phyloP scores from a whole-genome alignment of 2,888 invertebrate species.

The Macrosiphum euphorbiae region DNA sequence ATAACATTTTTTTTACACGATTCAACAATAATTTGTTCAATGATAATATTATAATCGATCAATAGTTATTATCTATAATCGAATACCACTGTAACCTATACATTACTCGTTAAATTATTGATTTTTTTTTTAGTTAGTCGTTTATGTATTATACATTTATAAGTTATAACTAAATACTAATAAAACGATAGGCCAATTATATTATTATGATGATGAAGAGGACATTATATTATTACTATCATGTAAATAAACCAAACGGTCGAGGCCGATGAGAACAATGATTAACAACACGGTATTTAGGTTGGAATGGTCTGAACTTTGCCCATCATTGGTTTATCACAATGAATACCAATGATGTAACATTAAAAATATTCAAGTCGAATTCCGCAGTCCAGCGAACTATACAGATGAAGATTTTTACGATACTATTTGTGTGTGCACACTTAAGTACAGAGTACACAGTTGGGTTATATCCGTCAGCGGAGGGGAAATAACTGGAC shows the following conservation, averaged over 20 bases:
- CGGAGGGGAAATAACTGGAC: no score
- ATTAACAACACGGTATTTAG: background rate
- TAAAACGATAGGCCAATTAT: background rate
- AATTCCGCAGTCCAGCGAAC: background rate
- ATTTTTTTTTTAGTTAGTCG: background rate
- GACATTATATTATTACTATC: background rate
- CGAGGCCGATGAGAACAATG: background rate
- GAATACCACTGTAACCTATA: background rate
- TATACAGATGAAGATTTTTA: background rate
- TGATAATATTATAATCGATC: background rate
- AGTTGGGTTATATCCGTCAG: background rate
- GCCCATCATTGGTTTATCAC: slow-evolving; percentile 35
- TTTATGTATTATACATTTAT: background rate
- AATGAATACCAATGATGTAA: slow-evolving; percentile 7
- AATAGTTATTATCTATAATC: background rate
- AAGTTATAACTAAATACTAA: no score
- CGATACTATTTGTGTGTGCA: background rate
- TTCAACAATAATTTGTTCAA: background rate
- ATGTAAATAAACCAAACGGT: background rate
- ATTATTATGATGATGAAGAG: background rate
- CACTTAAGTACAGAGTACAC: background rate
- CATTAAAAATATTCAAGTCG: background rate
- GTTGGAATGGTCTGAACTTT: slow-evolving; percentile 8
- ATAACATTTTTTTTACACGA: background rate
- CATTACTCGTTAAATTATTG: background rate